These are phyloP conservation scores for Volucella inanis DNA, from an alignment of 2,888 invertebrate genomes.

Conservation along the genomic window DNA sequence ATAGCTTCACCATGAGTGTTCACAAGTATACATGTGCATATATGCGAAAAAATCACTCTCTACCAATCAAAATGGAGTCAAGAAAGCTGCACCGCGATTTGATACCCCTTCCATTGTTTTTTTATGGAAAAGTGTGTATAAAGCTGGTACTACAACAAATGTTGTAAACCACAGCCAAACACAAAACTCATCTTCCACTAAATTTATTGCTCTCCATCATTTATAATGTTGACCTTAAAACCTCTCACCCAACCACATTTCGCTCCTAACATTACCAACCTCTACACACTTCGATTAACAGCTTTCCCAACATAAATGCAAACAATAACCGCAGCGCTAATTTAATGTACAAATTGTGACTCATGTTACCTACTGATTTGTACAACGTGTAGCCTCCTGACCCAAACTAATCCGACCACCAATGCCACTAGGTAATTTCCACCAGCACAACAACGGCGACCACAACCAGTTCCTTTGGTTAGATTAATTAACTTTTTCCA, in stretches of 20 bases:
- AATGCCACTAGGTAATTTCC: background rate
- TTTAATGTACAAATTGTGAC: constrained; percentile 49
- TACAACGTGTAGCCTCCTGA: background rate
- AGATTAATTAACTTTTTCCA: constrained; percentile 56
- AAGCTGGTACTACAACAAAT: no score
- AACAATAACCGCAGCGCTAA: constrained; percentile 10
- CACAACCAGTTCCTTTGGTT: constrained; percentile 42
- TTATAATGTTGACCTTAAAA: no score
- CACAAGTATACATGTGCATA: no score
- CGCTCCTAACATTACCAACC: constrained; percentile 1
- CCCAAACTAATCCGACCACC: background rate
- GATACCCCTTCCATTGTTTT: no score
- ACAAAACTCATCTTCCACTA: no score
- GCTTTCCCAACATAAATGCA: background rate
- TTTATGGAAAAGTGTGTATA: no score
- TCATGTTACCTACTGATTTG: constrained; percentile 45
- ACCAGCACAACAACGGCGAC: background rate
- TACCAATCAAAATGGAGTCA: no score
- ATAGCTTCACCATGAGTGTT: no score
- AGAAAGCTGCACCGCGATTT: no score
- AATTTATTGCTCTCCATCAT: no score
- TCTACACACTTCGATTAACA: background rate
- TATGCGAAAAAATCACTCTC: no score
- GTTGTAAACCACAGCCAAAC: no score
- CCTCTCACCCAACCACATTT: constrained; percentile 2